Evolutionary conservation across 2,797 vertebrate genomes (phyloP), one percentile per base, ranked within the genome.

Genomic region (Lepus oiostolus): DNA sequence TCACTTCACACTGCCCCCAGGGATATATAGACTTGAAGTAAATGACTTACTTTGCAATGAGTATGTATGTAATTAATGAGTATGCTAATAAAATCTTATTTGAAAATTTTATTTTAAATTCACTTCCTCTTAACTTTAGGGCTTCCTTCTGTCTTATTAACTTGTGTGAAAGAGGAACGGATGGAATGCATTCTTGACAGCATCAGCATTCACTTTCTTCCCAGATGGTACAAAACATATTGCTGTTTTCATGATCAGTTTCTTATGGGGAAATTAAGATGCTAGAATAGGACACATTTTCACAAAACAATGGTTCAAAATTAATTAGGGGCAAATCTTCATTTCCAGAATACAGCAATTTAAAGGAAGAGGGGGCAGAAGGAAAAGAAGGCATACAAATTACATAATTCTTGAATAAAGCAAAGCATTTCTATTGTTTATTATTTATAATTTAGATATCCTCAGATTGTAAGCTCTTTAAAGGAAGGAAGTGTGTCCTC

Each of bases 261-360:
- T 89, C 32, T 83, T 91, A 13, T 76, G 21, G 68, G 68, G 71
- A 93, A 94, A 96, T 87, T 87, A 84, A 95, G 30, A 83, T 95
- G 71, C 86, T 76, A 62, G 92, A 81, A 84, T 30, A 82, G 24
- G 10, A 79, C 30, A 22, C 30, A 2, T 82, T 82, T 42, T 60
- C 67, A 76, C 22, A 77, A 77, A 91, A 13, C 77, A 71, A 50
- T 38, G 13, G 26, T 60, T 83, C 82, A 91, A 90, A 88, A 35
- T 82, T 76, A 74, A 62, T 79, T 62, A 83, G n/a, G 38, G 35
- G 9, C 4, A 88, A 58, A 74, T 60, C 35, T 65, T 67, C 4
- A 91, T 71, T 88, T 93, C 60, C 24, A 80, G 24, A 35, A 76
- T 60, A 71, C n/a, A 50, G 32, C 76, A 90, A 77, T 54, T 4